Base-by-base conservation (phyloP, 1,140 invertebrate species). In the Kradibia gibbosae region DNA sequence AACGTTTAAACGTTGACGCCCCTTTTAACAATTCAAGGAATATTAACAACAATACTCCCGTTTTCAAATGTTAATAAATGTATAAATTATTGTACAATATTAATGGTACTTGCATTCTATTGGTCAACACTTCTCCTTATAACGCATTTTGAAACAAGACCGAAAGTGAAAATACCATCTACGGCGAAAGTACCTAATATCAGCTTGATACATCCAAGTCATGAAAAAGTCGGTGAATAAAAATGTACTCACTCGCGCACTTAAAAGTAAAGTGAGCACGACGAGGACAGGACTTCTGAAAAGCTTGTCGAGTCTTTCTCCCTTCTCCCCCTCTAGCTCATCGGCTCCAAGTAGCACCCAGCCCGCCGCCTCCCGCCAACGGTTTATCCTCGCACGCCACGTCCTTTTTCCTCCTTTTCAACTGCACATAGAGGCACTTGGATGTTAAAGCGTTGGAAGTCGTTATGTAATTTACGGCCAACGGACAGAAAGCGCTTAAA, bases 391-490 rank as follows among this genome's bases (percentile, higher is more conserved):
- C 1, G 7, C 62, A 36, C 11, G 7, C 31, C 62, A 22, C n/a
- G 71, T 25, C 20, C 45, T 53, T n/a, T 17, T 73, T 60, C 11
- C 57, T 45, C 39, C n/a, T 65, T 31, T 36, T 22, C 22, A 39
- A 57, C 34, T 31, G 36, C 36, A 20, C 15, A 28, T 5, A 45
- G 39, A 53, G 73, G 50, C 74, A 65, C 25, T 77, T 50, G 55
- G 39, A 42, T 20, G 74, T 48, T 65, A 28, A 77, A 77, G 55
- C 39, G 15, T 39, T 77, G 74, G 74, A 62, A 77, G 74, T 77
- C 74, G 74, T 77, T 77, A 65, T 57, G 74, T 45, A 77, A 77
- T 77, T 77, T 77, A 77, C 74, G 74, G 57, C 57, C 57, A 65
- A 77, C 65, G 39, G 39, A 77, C 57, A 42, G 74, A 77, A 60